phyloP scores from a whole-genome alignment of 2,797 vertebrate genomes.

The Enteromius radiatus region DNA sequence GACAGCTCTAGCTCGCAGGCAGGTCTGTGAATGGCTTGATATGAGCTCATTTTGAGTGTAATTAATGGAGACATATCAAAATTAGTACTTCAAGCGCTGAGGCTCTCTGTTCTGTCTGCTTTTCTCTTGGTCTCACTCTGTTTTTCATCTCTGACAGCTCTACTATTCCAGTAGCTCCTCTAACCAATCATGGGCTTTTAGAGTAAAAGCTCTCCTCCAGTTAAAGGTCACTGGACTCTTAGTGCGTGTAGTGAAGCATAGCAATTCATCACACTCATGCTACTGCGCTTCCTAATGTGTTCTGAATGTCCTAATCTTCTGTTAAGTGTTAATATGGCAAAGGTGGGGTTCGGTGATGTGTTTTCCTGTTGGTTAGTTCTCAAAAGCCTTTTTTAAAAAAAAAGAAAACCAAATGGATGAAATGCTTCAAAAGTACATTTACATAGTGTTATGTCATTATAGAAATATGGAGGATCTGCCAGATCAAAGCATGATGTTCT shows the following conservation, averaged over 20 bases:
- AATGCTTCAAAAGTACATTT: slow-evolving; percentile 14
- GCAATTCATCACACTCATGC: slow-evolving; percentile 47
- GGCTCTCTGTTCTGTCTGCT: background rate
- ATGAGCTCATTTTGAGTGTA: slow-evolving; percentile 7
- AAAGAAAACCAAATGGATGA: background rate
- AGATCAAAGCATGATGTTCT: background rate
- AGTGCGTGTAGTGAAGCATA: slow-evolving; percentile 44
- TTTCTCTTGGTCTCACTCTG: background rate
- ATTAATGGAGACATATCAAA: slow-evolving; percentile 4
- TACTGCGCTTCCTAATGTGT: slow-evolving; percentile 19
- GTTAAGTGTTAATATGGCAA: slow-evolving; percentile 30
- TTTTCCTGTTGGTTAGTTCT: background rate
- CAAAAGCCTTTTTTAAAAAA: background rate
- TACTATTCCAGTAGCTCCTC: slow-evolving; percentile 18
- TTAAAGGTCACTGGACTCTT: slow-evolving; percentile 55
- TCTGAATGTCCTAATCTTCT: slow-evolving; percentile 29
- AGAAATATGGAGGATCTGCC: background rate
- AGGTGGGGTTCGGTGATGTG: background rate
- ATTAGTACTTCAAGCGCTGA: slow-evolving; percentile 2
- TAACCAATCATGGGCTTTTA: slow-evolving; percentile 44
- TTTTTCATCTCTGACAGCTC: slow-evolving; percentile 26
- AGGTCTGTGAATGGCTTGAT: slow-evolving; percentile 6
- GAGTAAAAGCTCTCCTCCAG: slow-evolving; percentile 51
- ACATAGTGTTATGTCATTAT: slow-evolving; percentile 9
- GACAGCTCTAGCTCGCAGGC: background rate